Evolutionary conservation across 2,113 vertebrate species (phyloP).

Genomic region (Anoplopoma fimbria): DNA sequence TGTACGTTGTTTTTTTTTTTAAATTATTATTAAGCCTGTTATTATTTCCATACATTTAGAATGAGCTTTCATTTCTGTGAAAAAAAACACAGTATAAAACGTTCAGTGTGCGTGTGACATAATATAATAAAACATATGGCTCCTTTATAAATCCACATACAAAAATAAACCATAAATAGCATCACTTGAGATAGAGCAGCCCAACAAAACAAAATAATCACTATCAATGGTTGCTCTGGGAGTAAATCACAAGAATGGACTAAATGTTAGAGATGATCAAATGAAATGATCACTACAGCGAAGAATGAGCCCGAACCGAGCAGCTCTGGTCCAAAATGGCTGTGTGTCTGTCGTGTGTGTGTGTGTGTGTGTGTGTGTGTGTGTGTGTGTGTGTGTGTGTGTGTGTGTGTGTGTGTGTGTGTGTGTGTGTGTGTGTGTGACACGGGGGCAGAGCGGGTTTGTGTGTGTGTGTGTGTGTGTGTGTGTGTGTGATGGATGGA

Average conservation of each 20-base stretch:
- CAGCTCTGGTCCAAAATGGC: constrained; percentile 57
- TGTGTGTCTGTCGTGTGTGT: background rate
- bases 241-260: background rate
- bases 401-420: no score
- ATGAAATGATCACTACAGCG: background rate
- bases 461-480: no score
- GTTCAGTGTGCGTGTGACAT: constrained; percentile 10
- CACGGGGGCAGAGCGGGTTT: no score
- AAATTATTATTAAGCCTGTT: background rate
- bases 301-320: background rate
- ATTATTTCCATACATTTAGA: background rate
- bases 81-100: background rate
- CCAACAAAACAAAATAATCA: no score
- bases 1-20: background rate
- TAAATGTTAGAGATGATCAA: background rate
- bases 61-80: background rate
- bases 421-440: background rate
- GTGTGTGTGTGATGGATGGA: constrained; percentile 25
- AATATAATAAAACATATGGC: constrained; percentile 8
- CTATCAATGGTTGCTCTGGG: no score
- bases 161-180: background rate
- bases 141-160: background rate
- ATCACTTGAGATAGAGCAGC: background rate
- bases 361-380: no score
- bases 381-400: no score